Evolutionary conservation across 2,797 vertebrate species (phyloP).

Genomic region (Pterois miles): DNA sequence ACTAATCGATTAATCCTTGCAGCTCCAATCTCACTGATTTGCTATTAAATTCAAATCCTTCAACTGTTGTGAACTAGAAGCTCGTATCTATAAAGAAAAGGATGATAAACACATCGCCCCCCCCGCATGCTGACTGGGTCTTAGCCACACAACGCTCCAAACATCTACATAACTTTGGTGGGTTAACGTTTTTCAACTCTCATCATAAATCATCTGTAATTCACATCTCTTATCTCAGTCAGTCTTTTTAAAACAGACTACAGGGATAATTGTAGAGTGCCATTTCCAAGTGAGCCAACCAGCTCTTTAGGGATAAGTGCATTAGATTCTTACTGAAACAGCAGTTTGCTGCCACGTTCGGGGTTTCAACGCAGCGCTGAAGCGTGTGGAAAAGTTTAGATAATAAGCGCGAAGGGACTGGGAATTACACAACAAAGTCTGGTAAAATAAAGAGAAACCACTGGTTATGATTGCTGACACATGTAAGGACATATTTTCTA

Average conservation of each 20-base stretch:
- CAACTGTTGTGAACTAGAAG: background rate
- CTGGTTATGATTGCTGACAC: conserved; percentile 23
- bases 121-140: background rate
- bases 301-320: background rate
- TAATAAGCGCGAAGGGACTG: conserved; percentile 16
- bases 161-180: background rate
- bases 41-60: background rate
- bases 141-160: background rate
- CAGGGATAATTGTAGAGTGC: conserved; percentile 25
- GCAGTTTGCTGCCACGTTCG: conserved; percentile 20
- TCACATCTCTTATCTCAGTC: conserved; percentile 14
- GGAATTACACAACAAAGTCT: background rate
- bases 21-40: background rate
- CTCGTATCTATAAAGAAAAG: background rate
- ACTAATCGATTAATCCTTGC: too few relatives aligned
- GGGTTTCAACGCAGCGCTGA: background rate
- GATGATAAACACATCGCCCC: background rate
- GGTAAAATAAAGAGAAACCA: background rate
- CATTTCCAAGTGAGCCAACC: conserved; percentile 1
- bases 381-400: conserved; percentile 32
- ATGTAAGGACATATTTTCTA: background rate
- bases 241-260: conserved; percentile 10
- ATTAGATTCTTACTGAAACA: conserved; percentile 30
- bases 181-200: background rate
- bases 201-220: background rate